Percentiles rank a stretch among this genome's conserved stretches.
Conservation (phyloP, 2,113 vertebrate genomes). For the Cyanoderma ruficeps region DNA sequence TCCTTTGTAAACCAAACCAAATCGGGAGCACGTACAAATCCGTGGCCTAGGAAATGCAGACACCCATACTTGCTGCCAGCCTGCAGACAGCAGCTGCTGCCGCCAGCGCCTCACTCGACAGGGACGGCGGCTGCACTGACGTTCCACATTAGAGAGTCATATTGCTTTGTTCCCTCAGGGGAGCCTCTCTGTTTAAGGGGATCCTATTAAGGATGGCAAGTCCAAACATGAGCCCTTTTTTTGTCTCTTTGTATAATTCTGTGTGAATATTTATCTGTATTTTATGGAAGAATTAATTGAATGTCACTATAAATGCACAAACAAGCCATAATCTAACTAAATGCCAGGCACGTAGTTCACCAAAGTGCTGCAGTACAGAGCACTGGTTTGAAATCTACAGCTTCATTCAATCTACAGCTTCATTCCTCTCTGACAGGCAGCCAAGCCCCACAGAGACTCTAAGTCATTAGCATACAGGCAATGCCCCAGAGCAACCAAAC, state of each 20-base stretch:
- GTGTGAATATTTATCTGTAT: neutral
- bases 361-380: neutral
- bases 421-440: neutral
- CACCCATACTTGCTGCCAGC: neutral
- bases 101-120: neutral
- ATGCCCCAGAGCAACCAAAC: neutral
- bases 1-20: neutral
- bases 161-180: neutral
- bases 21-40: neutral
- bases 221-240: neutral
- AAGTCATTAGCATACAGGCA: neutral
- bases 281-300: neutral
- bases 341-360: slow-evolving; percentile 13
- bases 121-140: neutral
- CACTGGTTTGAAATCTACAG: neutral
- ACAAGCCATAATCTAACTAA: neutral
- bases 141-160: neutral
- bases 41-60: neutral
- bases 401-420: slow-evolving; percentile 25
- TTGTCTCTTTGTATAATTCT: neutral
- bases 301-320: neutral
- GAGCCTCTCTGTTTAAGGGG: neutral
- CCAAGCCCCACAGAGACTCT: neutral
- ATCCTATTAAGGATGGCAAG: neutral
- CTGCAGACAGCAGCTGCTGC: slow-evolving; percentile 36